These are phyloP conservation scores for Spialia ferax DNA, from an alignment of 2,888 invertebrate genomes.

Conservation along the genomic window DNA sequence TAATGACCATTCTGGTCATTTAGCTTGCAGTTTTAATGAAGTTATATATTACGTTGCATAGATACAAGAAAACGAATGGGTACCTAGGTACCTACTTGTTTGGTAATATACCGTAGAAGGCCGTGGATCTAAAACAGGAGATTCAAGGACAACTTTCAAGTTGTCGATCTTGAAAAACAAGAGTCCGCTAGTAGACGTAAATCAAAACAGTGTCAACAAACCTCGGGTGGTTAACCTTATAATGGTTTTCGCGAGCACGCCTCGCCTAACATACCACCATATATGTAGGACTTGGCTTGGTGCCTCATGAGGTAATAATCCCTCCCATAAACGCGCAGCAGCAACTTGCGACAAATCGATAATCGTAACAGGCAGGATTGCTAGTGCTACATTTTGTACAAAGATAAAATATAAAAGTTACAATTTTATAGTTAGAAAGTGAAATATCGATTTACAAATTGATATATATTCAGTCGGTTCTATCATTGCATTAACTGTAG, in stretches of 20 bases:
- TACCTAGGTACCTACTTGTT: background rate
- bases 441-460: too few relatives aligned
- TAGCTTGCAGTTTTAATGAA: too few relatives aligned
- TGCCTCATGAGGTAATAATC: conserved; percentile 7
- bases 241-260: conserved; percentile 69
- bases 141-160: background rate
- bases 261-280: conserved; percentile 41
- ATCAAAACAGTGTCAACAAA: conserved; percentile 55
- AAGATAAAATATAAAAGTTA: too few relatives aligned
- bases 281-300: conserved; percentile 16
- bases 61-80: background rate
- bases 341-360: background rate
- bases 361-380: too few relatives aligned
- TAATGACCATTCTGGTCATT: too few relatives aligned
- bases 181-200: background rate
- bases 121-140: background rate
- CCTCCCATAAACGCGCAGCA: background rate
- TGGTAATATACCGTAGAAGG: background rate
- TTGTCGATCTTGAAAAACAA: conserved; percentile 13
- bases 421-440: too few relatives aligned
- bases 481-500: too few relatives aligned
- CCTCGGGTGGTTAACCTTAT: conserved; percentile 71
- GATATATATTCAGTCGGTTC: too few relatives aligned
- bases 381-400: too few relatives aligned
- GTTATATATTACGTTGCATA: background rate